These are phyloP conservation scores for Rhinophrynus dorsalis DNA, from an alignment of 2,797 vertebrate genomes.

Conservation along the genomic window DNA sequence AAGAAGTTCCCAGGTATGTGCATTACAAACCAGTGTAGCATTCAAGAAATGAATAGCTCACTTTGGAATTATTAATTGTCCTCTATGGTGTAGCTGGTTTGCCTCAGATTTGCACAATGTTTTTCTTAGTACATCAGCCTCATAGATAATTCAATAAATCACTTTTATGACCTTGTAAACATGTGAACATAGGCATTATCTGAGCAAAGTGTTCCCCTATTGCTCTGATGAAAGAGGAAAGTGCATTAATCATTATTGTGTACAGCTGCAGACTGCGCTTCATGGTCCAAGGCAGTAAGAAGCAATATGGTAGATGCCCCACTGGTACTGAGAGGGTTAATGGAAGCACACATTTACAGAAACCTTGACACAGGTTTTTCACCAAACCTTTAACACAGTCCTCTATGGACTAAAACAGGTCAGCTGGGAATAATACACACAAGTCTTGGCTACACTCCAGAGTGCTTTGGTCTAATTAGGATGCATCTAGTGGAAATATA, in stretches of 20 bases:
- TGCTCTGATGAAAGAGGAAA: slow-evolving; percentile 57
- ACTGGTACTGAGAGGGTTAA: no score
- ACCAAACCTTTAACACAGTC: slow-evolving; percentile 68
- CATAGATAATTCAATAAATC: no score
- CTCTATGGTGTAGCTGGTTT: no score
- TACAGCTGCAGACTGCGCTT: slow-evolving; percentile 59
- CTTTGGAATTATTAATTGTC: no score
- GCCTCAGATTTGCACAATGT: no score
- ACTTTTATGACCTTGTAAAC: slow-evolving; percentile 39
- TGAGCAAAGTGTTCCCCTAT: slow-evolving; percentile 56
- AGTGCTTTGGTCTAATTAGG: slow-evolving; percentile 71
- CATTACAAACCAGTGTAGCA: no score
- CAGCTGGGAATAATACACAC: slow-evolving; percentile 71
- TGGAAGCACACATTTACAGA: slow-evolving; percentile 53
- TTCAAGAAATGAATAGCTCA: no score
- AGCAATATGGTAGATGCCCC: no score
- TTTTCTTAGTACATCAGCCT: no score
- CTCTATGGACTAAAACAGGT: slow-evolving; percentile 70
- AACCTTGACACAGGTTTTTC: slow-evolving; percentile 63
- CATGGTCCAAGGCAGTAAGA: slow-evolving; percentile 57
- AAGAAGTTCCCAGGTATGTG: no score
- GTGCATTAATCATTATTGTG: slow-evolving; percentile 66
- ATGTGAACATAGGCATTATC: slow-evolving; percentile 55
- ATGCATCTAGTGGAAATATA: slow-evolving; percentile 65
- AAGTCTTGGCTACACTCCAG: slow-evolving; percentile 65